A percentile compares a stretch with the other conserved stretches of the same genome.
Conservation (phyloP, 2,888 invertebrate genomes). For the Andrena camellia region DNA sequence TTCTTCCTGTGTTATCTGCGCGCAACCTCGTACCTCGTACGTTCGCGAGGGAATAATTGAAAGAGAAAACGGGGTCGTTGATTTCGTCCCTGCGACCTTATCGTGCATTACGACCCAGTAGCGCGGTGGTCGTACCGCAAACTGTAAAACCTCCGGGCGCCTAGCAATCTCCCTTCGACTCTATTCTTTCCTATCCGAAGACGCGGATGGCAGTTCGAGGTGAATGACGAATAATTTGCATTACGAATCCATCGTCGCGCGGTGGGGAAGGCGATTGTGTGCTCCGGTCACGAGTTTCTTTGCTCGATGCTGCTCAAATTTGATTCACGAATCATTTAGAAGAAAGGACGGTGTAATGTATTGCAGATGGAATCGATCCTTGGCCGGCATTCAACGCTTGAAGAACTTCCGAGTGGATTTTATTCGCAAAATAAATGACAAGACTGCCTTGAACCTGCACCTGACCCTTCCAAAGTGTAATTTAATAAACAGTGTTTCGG, state of each 20-base stretch:
- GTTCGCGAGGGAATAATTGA: background rate
- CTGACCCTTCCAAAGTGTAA: too few species aligned
- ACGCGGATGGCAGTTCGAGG: background rate
- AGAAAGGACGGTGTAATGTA: background rate
- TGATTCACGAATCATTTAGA: background rate
- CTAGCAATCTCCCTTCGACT: background rate
- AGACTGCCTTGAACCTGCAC: too few species aligned
- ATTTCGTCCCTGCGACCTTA: background rate
- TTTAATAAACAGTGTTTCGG: too few species aligned
- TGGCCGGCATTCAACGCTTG: background rate
- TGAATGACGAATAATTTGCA: background rate
- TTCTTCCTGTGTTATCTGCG: conserved; percentile 35
- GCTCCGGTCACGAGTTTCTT: background rate
- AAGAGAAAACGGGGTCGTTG: conserved; percentile 27
- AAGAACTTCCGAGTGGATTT: too few species aligned
- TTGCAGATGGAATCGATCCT: background rate
- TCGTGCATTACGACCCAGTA: background rate
- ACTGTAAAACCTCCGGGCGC: background rate
- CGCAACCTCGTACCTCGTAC: background rate
- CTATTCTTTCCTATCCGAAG: background rate
- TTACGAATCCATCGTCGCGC: background rate
- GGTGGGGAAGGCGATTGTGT: background rate
- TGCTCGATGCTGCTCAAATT: background rate
- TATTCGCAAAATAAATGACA: too few species aligned
- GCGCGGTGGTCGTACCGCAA: background rate